Base-by-base conservation (phyloP, 2,113 vertebrate species). In the Hippopotamus amphibius region DNA sequence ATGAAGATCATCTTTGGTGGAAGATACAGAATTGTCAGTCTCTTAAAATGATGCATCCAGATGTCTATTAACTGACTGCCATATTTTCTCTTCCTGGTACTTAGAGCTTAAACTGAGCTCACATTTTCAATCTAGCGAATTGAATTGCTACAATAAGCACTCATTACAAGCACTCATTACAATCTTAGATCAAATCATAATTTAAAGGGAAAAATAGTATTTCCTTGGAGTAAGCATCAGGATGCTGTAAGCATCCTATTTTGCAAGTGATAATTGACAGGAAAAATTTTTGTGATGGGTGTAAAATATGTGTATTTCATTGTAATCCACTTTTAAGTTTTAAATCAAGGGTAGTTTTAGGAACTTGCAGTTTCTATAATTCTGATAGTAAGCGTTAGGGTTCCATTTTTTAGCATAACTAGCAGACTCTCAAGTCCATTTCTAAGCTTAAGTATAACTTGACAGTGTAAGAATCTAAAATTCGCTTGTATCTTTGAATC, bases 41-140 rank as follows among this genome's bases (percentile, higher is more conserved):
- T 59, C 43, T 87, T 89, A 90, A 94, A 94, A 79, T 84, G 63
- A 74, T 74, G 26, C 4, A 24, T 81, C 80, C 41, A 65, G 24
- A 17, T 72, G 55, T 61, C 88, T 93, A 4, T 90, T 89, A 90
- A 33, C 6, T 71, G 55, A 92, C 11, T 43, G 11, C 16, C 0
- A 0, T 61, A 24, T 87, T 90, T 90, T 95, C 30, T 82, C 41
- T 94, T 96, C 14, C 5, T 77, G 30, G 57, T 90, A 86, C 24
- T 83, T 88, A 61, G 16, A 65, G 37, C 71, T 84, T 94, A 90
- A 90, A n/a, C 17, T 57, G 65, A 90, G 17, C 28, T 88, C 7
- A 63, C 68, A 57, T 84, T 96, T 97, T 87, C 10, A 84, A 2
- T 83, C 65, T 93, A 88, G 16, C 43, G 90, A 65, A 87, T 33